A percentile compares a stretch with the other conserved stretches of the same genome.
Conservation (phyloP, 2,797 vertebrate species). For the Acropternis orthonyx region DNA sequence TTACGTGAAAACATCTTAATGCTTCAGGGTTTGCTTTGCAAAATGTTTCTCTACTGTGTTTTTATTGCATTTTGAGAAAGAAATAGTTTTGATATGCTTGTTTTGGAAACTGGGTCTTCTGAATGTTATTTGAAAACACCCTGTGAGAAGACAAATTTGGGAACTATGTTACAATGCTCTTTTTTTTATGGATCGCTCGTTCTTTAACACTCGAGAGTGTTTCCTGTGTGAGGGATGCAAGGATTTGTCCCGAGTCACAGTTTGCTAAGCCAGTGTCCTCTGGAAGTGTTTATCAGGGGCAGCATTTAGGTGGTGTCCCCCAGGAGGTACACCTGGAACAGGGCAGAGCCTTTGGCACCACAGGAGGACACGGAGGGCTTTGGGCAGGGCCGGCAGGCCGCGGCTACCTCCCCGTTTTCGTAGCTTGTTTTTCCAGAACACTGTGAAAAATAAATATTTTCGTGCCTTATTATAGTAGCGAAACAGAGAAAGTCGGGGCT, state of each 20-base stretch:
- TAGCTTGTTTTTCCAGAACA: background rate
- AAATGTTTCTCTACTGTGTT: accelerated
- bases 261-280: accelerated
- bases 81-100: accelerated
- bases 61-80: background rate
- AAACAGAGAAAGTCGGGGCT: background rate
- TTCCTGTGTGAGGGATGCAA: accelerated
- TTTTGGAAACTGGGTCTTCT: background rate
- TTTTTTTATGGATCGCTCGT: background rate
- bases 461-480: background rate
- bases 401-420: background rate
- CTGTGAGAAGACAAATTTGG: background rate
- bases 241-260: background rate
- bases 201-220: accelerated
- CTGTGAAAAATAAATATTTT: background rate
- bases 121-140: accelerated
- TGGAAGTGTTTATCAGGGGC: background rate
- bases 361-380: background rate
- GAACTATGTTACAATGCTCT: accelerated
- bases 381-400: background rate
- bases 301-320: background rate
- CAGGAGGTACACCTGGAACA: accelerated
- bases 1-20: accelerated
- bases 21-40: accelerated
- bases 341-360: accelerated